Conservation (phyloP, 2,113 vertebrate genomes). For the Psittacula cyanocephala region DNA sequence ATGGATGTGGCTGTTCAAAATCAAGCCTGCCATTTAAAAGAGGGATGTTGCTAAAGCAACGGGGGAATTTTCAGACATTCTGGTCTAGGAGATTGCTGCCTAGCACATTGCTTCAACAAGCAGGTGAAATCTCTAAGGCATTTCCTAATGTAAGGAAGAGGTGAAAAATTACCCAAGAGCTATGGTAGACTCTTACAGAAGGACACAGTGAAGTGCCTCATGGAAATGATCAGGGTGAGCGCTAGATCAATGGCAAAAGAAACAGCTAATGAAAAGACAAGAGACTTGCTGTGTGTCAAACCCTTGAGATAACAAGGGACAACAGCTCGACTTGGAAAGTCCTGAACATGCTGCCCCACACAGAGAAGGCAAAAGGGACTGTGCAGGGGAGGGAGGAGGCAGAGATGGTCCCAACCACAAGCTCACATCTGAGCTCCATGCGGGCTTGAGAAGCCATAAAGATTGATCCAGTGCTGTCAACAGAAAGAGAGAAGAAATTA, state of each 20-base stretch:
- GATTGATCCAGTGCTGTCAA: neutral
- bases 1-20: neutral
- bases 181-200: neutral
- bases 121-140: neutral
- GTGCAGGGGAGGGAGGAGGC: neutral
- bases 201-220: fast-evolving
- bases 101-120: neutral
- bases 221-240: neutral
- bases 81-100: neutral
- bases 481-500: neutral
- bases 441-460: neutral
- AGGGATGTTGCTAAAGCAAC: neutral
- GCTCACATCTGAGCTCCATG: neutral
- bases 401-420: neutral
- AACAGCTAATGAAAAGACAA: neutral
- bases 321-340: neutral
- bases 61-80: neutral
- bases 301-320: neutral
- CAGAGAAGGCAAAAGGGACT: neutral
- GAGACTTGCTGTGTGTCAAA: neutral
- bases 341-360: fast-evolving
- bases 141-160: neutral
- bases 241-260: neutral
- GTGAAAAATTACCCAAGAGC: neutral
- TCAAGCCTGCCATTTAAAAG: neutral